Evolutionary conservation across 2,113 vertebrate species (phyloP).

Genomic region (Labeo rohita): DNA sequence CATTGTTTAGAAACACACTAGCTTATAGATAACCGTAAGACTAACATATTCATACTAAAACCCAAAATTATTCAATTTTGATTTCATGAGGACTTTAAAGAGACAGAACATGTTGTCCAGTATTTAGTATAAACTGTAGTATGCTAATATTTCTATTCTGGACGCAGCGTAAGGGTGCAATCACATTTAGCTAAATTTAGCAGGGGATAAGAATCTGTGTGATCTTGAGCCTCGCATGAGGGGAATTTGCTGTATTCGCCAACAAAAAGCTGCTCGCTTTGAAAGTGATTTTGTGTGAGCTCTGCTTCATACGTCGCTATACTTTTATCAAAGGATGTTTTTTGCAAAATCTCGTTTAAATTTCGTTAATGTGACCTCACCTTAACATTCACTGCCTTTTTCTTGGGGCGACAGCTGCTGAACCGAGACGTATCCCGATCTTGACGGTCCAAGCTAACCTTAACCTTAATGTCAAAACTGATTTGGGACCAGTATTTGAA

Average conservation of each 20-base stretch:
- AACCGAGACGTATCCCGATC: slow-evolving; percentile 22
- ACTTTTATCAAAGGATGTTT: background rate
- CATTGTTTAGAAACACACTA: too few relatives aligned
- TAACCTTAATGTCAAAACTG: slow-evolving; percentile 10
- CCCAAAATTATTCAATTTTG: too few relatives aligned
- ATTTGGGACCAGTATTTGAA: slow-evolving; percentile 12
- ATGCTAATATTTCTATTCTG: background rate
- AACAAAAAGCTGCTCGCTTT: background rate
- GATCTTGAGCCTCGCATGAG: background rate
- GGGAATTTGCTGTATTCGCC: too few relatives aligned
- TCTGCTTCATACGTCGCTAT: background rate
- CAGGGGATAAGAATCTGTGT: too few relatives aligned
- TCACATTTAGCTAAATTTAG: background rate
- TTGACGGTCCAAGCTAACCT: slow-evolving; percentile 7
- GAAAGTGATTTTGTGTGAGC: background rate
- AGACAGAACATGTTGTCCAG: background rate
- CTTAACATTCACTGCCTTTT: slow-evolving; percentile 70
- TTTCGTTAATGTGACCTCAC: background rate
- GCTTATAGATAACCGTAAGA: too few relatives aligned
- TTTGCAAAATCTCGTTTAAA: background rate
- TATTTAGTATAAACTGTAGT: background rate
- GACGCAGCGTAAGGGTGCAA: background rate
- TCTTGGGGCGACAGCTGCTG: slow-evolving; percentile 73
- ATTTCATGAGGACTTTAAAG: too few relatives aligned
- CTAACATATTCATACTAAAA: too few relatives aligned